Conservation (phyloP, 2,113 vertebrate genomes). For the Mobula birostris region DNA sequence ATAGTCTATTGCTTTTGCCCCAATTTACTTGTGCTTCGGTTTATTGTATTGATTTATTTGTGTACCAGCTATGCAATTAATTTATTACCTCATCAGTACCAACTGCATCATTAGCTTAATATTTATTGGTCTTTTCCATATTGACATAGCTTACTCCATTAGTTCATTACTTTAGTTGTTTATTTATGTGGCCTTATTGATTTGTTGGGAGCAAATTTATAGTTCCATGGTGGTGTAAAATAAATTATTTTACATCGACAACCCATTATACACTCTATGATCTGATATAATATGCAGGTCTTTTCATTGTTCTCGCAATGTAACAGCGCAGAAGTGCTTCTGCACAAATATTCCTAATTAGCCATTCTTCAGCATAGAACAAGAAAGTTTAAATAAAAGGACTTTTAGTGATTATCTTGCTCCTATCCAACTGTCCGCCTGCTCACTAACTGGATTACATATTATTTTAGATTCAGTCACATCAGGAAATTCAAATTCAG, state of each 20-base stretch:
- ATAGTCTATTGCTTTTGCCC: background rate
- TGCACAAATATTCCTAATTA: background rate
- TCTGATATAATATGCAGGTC: background rate
- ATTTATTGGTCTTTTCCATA: background rate
- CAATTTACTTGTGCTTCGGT: background rate
- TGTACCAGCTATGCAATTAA: background rate
- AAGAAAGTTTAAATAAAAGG: background rate
- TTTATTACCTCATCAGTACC: background rate
- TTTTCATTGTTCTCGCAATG: background rate
- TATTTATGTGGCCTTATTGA: background rate
- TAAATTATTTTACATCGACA: background rate
- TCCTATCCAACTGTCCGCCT: too few relatives aligned
- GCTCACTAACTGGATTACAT: too few relatives aligned
- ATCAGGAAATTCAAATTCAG: too few relatives aligned
- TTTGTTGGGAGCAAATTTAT: conserved; percentile 3
- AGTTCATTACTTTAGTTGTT: background rate
- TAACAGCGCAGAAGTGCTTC: background rate
- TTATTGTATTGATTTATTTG: background rate
- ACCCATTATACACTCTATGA: background rate
- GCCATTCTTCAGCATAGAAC: background rate
- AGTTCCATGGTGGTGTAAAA: background rate
- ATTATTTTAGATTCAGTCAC: too few relatives aligned
- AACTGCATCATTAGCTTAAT: background rate
- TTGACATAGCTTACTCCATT: background rate
- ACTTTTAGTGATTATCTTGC: background rate